phyloP scores from a whole-genome alignment of 2,888 invertebrate species.

The Venustoraphidia nigricollis region DNA sequence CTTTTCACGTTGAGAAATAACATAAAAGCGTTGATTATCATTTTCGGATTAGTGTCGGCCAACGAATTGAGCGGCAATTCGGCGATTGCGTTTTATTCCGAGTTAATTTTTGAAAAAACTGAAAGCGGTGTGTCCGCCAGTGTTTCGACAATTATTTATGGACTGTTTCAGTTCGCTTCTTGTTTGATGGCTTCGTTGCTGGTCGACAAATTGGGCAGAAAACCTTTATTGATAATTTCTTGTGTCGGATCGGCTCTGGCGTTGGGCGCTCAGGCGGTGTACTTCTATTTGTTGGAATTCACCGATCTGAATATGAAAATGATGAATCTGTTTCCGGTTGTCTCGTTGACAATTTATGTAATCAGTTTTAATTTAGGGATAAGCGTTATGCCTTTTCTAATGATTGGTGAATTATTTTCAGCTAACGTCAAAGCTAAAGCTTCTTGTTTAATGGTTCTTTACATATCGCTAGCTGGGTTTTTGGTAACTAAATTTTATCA shows the following conservation, averaged over 20 bases:
- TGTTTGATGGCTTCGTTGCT: slow-evolving; percentile 37
- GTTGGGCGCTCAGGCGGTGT: slow-evolving; percentile 19
- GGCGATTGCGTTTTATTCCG: slow-evolving; percentile 44
- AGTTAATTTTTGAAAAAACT: slow-evolving; percentile 39
- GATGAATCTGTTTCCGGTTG: slow-evolving; percentile 23
- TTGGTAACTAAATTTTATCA: slow-evolving; percentile 24
- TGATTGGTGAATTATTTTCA: slow-evolving; percentile 31
- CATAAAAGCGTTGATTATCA: slow-evolving; percentile 9
- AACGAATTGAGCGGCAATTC: slow-evolving; percentile 23
- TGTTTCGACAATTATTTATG: slow-evolving; percentile 39
- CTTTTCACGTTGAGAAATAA: slow-evolving; percentile 8
- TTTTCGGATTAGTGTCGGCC: slow-evolving; percentile 5
- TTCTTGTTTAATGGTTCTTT: slow-evolving; percentile 28
- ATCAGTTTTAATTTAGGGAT: slow-evolving; percentile 26
- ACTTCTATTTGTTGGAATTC: slow-evolving; percentile 22
- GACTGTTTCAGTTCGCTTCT: slow-evolving; percentile 39
- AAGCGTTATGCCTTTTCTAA: slow-evolving; percentile 27
- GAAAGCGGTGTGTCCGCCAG: slow-evolving; percentile 32
- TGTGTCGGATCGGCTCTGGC: slow-evolving; percentile 27
- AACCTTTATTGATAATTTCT: slow-evolving; percentile 43
- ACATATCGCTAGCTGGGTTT: slow-evolving; percentile 25
- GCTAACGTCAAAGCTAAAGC: slow-evolving; percentile 30
- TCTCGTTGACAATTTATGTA: slow-evolving; percentile 24
- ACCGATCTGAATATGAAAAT: slow-evolving; percentile 9
- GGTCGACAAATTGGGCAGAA: slow-evolving; percentile 47